Base-by-base conservation (phyloP, 2,797 vertebrate species). In the Chanos chanos region DNA sequence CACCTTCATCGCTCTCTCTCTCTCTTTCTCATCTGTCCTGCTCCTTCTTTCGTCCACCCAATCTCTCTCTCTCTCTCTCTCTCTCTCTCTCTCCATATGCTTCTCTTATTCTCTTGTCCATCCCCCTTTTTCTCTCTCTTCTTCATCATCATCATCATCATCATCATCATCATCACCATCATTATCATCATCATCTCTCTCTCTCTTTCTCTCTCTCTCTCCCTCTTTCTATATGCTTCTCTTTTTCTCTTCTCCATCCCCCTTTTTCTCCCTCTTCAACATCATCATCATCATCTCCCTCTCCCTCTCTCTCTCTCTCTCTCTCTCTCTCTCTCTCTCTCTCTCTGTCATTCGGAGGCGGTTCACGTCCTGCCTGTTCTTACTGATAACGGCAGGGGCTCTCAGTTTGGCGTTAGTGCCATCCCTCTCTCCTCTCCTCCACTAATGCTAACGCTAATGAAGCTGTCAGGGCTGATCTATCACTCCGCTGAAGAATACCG, bases 391-490 rank as follows among this genome's bases (percentile, higher is more conserved):
- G 36, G 30, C 22, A 28, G 12, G 27, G 12, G 37, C 33, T 52
- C 40, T 41, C 37, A 30, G 24, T 21, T 58, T 22, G 31, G 37
- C 36, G 7, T 47, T 21, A 33, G 12, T 25, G 2, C 19, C 27
- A 13, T 61, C 37, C 61, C 28, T 10, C 5, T 52, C 15, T 58
- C 50, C 28, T 49, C 7, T 27, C 51, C 13, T 41, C 58, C 54
- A 7, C 45, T 64, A 49, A 74, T 63, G 70, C 62, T 72, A 47
- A 47, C 74, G 68, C 75, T 79, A 86, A 86, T 74, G 85, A 82
- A 68, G 65, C 85, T 83, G 68, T 74, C 70, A 70, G 62, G 55
- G 64, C 69, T 83, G 75, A 82, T 85, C 78, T 74, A 62, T 73
- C 34, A 44, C 13, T 18, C 50, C 58, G 36, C 73, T 79, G 83